Evolutionary conservation across 2,113 vertebrate genomes (phyloP).

Genomic region (Scophthalmus maximus): DNA sequence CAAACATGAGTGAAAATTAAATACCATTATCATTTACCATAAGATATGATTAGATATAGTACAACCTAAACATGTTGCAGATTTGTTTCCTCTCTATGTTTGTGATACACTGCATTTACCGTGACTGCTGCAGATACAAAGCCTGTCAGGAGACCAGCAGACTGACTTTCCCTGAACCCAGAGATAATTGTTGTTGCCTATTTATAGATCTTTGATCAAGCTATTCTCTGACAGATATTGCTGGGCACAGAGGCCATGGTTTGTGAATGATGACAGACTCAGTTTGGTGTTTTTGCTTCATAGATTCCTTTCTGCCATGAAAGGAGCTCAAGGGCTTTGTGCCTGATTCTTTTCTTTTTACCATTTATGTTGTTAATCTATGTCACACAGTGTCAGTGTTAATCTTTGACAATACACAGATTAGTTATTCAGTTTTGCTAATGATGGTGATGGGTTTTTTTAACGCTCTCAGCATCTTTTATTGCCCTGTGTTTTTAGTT

Average conservation of each 20-base stretch:
- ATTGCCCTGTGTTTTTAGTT: neutral
- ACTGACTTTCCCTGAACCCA: constrained; percentile 37
- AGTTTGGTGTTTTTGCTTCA: constrained; percentile 44
- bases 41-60: too few relatives aligned
- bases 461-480: constrained; percentile 13
- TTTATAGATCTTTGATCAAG: constrained; percentile 65
- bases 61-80: too few relatives aligned
- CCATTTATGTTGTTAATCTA: constrained; percentile 30
- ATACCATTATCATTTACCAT: too few relatives aligned
- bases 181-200: constrained; percentile 48
- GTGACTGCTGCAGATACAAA: constrained; percentile 11
- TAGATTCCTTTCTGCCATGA: constrained; percentile 41
- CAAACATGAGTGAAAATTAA: too few relatives aligned
- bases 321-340: constrained; percentile 19
- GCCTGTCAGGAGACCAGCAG: neutral
- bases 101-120: neutral
- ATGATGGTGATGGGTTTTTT: constrained; percentile 33
- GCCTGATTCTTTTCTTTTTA: constrained; percentile 6
- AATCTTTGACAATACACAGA: constrained; percentile 3
- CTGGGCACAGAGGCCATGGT: constrained; percentile 29
- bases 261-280: constrained; percentile 48
- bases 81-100: too few relatives aligned
- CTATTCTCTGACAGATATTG: constrained; percentile 51
- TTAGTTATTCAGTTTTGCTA: constrained; percentile 14
- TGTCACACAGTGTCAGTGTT: constrained; percentile 38